Base-by-base conservation (phyloP, 1,140 invertebrate genomes). In the Drosophila arizonae region DNA sequence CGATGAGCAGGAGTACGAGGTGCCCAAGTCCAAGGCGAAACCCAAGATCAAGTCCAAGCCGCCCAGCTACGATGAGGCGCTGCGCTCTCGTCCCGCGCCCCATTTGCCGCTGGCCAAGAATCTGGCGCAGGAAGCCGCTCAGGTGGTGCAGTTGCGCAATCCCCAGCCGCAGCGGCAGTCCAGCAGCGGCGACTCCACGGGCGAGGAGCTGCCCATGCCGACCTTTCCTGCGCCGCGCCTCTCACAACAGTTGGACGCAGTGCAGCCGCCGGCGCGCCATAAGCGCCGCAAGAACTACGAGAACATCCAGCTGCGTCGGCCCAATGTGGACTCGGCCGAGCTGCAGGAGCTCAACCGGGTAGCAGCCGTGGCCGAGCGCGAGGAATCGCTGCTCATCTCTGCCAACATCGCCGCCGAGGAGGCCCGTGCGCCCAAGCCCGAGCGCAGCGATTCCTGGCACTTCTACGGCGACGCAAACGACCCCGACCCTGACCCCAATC, bases 401-500 rank as follows among this genome's bases (percentile, higher is more conserved):
- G 76, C 79, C 26, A 77, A 71, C 52, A 82, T 78, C 57, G 63
- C 72, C 0, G 69, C 66, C 9, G 89, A 76, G 6, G 87, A 91
- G 58, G 68, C 73, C 4, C 66, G 66, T 21, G 71, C 74, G 2
- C 79, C 85, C 0, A 80, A 90, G 15, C 85, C 91, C 1, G 90
- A 87, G 26, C 88, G 88, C 6, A 90, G 86, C 66, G 90, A 91
- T 6, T 91, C 90, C 9, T 91, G 90, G 90, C 71, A 87, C 48
- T 91, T 88, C 41, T 78, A 86, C 36, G 79, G 69, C 6, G 79
- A 82, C 2, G 68, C 76, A 21, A 69, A 52, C 3, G 69, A 81
- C 9, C 6, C 24, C 0, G 61, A 60, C 0, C 0, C 55, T 0
- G 60, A 24, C 21, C 21, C 21, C 21, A 3, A 24, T 3, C 21